Evolutionary conservation across 2,113 vertebrate genomes (phyloP).

Genomic region (Syngnathus floridae): DNA sequence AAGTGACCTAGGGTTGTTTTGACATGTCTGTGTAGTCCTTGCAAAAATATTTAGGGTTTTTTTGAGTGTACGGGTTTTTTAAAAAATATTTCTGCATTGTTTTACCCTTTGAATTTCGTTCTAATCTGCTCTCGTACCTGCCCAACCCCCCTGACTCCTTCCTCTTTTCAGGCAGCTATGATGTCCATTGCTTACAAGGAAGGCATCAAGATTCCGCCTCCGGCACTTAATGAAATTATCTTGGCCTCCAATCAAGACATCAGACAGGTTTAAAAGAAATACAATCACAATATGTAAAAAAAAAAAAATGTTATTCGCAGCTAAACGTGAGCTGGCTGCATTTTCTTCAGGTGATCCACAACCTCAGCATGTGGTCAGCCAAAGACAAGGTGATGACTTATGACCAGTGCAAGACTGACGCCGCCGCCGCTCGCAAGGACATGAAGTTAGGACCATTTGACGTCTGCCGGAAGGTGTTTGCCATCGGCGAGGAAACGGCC

Average conservation of each 20-base stretch:
- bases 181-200: conserved; percentile 96
- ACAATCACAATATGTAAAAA: neutral
- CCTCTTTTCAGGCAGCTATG: conserved; percentile 82
- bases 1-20: too few species aligned
- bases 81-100: neutral
- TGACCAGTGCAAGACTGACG: conserved; percentile 85
- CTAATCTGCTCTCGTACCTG: too few species aligned
- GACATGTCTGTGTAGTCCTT: too few species aligned
- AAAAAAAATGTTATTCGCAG: too few species aligned
- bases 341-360: conserved; percentile 83
- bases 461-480: conserved; percentile 90
- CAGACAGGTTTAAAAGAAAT: conserved; percentile 80
- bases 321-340: neutral
- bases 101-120: neutral
- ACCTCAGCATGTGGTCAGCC: conserved; percentile 94
- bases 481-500: conserved; percentile 75
- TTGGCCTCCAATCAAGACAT: conserved; percentile 94
- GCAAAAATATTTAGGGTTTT: too few species aligned
- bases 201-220: conserved; percentile 87
- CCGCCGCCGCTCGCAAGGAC: conserved; percentile 85
- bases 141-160: neutral
- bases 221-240: conserved; percentile 95
- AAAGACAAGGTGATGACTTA: conserved; percentile 85
- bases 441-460: conserved; percentile 93
- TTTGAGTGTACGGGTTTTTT: neutral